Evolutionary conservation across 2,113 vertebrate species (phyloP), one percentile per base, ranked within the genome.

Genomic region (Tyrannus savana): DNA sequence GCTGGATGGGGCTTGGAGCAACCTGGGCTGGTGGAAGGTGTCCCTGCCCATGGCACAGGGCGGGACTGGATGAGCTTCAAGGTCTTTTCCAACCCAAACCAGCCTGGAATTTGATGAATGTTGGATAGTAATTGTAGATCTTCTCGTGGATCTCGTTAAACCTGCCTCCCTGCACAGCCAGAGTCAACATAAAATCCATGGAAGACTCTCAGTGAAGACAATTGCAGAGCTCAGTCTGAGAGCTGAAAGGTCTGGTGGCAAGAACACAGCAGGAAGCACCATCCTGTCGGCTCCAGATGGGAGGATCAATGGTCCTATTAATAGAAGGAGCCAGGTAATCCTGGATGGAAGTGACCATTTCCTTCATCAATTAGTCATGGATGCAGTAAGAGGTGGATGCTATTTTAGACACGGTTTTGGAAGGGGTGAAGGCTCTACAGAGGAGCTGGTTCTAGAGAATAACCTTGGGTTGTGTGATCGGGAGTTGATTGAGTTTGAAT

Each of bases 21-120:
- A 2, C 33, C 64, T 69, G 64, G 73, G 33, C 33, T 9, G 10
- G 27, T 47, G 47, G 74, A 1, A 71, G 28, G n/a, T 19, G 64
- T 53, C 47, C 63, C 28, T 60, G 39, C 33, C 33, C 49, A 53
- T 23, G 73, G 46, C 39, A 46, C 14, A 33, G 28, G 73, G 4
- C 22, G 53, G 33, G 0, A 44, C 6, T 8, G 25, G 28, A 7
- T 63, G 56, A 4, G 5, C 1, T 73, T 66, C 28, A 19, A 9
- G 2, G 37, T 50, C 19, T 33, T 18, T 81, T 6, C 37, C 27
- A 33, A 23, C 14, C 18, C 68, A 44, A 50, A 58, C 7, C 52
- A 3, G 0, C 3, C 68, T 44, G 33, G 3, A 37, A 44, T 28
- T 44, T 12, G 27, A 19, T 13, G 17, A 88, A 21, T 10, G 11